Percentiles rank a stretch among this genome's conserved stretches.
Conservation (phyloP, 92 coral and sea anemone genomes). For the Epizoanthus stellaris region DNA sequence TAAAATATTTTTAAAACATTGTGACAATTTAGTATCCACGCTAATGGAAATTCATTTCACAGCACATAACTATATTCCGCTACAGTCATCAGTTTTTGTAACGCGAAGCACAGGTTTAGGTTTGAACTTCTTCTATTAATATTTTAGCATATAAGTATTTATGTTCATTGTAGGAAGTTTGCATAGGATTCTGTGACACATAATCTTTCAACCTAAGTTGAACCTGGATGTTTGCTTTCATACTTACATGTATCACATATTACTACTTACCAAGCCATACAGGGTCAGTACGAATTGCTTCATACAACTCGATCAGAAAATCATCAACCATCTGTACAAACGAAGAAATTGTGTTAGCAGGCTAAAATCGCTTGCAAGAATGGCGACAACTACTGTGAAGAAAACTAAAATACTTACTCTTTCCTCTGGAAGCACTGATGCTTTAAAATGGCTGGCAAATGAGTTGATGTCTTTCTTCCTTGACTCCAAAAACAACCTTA, state of each 20-base stretch:
- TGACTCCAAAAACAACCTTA: slow-evolving; percentile 81
- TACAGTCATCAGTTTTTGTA: too few species aligned
- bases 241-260: neutral
- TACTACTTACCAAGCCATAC: slow-evolving; percentile 86
- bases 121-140: too few species aligned
- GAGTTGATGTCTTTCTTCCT: slow-evolving; percentile 77
- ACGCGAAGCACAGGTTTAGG: too few species aligned
- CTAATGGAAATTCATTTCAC: too few species aligned
- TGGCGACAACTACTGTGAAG: neutral
- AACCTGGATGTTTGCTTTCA: too few species aligned
- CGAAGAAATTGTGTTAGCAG: slow-evolving; percentile 2
- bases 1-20: too few species aligned
- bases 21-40: too few species aligned
- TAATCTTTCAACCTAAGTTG: too few species aligned
- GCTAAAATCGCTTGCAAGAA: neutral
- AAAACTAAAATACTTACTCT: slow-evolving; percentile 61
- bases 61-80: too few species aligned
- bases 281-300: slow-evolving; percentile 78
- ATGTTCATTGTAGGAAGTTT: too few species aligned
- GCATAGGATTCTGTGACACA: too few species aligned
- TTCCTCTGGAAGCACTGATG: slow-evolving; percentile 76
- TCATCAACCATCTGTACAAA: slow-evolving; percentile 75
- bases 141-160: too few species aligned
- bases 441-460: slow-evolving; percentile 73
- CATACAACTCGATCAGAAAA: slow-evolving; percentile 73